Evolutionary conservation across 2,113 vertebrate genomes (phyloP).

Genomic region (Ancistrus triradiatus): DNA sequence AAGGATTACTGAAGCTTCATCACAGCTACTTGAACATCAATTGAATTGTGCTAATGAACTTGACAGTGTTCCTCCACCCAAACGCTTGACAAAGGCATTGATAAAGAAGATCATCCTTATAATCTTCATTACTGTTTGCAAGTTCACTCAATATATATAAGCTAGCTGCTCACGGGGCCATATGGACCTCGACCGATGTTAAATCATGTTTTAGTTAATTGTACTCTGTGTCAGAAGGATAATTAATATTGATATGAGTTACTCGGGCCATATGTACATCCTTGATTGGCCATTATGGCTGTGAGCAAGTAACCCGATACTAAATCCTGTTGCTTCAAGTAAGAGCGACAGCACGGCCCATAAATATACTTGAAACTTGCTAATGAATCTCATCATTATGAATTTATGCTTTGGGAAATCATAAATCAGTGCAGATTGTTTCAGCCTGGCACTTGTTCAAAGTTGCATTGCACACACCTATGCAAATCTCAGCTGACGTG

Average conservation of each 20-base stretch:
- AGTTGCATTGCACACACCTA: slow-evolving; percentile 6
- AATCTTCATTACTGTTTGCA: slow-evolving; percentile 39
- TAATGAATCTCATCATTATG: slow-evolving; percentile 55
- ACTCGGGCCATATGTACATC: slow-evolving; percentile 55
- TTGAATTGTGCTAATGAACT: slow-evolving; percentile 54
- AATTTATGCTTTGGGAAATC: slow-evolving; percentile 39
- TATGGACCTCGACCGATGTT: slow-evolving; percentile 45
- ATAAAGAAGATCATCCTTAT: slow-evolving; percentile 46
- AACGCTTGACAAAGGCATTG: slow-evolving; percentile 32
- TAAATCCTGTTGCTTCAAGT: slow-evolving; percentile 39
- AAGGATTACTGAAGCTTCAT: slow-evolving; percentile 48
- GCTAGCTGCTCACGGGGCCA: slow-evolving; percentile 17
- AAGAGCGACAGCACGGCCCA: slow-evolving; percentile 45
- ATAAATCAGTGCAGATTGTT: slow-evolving; percentile 42
- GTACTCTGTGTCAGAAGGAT: slow-evolving; percentile 52
- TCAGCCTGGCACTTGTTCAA: slow-evolving; percentile 40
- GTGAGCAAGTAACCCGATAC: slow-evolving; percentile 35
- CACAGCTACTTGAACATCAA: slow-evolving; percentile 46
- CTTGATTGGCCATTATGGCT: slow-evolving; percentile 54
- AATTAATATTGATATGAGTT: slow-evolving; percentile 65
- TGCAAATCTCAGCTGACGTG: slow-evolving; percentile 24
- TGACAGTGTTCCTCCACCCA: slow-evolving; percentile 28
- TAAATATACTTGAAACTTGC: slow-evolving; percentile 42
- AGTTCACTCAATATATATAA: slow-evolving; percentile 16
- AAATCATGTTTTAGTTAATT: slow-evolving; percentile 63